phyloP scores from a whole-genome alignment of 2,113 vertebrate genomes.

The Microtus pennsylvanicus region DNA sequence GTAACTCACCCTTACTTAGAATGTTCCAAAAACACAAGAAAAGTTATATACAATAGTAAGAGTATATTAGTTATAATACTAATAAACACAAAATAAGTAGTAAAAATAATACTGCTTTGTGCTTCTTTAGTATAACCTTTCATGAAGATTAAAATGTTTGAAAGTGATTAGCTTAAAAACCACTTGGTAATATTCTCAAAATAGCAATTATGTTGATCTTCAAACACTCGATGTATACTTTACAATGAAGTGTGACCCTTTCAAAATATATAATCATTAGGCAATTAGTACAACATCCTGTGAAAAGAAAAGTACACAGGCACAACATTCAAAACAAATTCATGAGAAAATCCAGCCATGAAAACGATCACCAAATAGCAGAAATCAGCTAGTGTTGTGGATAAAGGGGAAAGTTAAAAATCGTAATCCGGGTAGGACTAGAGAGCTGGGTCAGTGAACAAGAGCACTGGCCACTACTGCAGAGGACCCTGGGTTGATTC shows the following conservation, averaged over 20 bases:
- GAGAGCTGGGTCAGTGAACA: background rate
- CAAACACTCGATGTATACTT: background rate
- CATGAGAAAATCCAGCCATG: conserved; percentile 6
- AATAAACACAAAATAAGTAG: background rate
- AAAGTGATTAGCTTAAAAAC: conserved; percentile 49
- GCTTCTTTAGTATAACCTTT: conserved; percentile 55
- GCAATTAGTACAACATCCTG: background rate
- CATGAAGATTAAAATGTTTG: conserved; percentile 37
- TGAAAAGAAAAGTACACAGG: conserved; percentile 47
- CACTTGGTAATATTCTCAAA: conserved; percentile 42
- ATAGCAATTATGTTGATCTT: conserved; percentile 33
- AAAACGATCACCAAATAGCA: background rate
- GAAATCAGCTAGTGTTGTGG: conserved; percentile 40
- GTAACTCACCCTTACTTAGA: conserved; percentile 26
- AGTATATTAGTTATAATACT: conserved; percentile 3
- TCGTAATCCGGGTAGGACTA: background rate
- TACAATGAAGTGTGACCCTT: background rate
- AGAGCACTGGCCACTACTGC: background rate
- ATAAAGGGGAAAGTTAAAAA: conserved; percentile 25
- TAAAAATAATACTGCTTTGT: conserved; percentile 7
- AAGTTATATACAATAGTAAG: conserved; percentile 7
- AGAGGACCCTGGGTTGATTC: background rate
- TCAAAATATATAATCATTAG: conserved; percentile 24
- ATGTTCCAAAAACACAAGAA: conserved; percentile 37
- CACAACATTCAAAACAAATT: background rate